These are phyloP conservation scores for Xylocampa areola DNA, from an alignment of 2,888 invertebrate genomes.

Conservation along the genomic window DNA sequence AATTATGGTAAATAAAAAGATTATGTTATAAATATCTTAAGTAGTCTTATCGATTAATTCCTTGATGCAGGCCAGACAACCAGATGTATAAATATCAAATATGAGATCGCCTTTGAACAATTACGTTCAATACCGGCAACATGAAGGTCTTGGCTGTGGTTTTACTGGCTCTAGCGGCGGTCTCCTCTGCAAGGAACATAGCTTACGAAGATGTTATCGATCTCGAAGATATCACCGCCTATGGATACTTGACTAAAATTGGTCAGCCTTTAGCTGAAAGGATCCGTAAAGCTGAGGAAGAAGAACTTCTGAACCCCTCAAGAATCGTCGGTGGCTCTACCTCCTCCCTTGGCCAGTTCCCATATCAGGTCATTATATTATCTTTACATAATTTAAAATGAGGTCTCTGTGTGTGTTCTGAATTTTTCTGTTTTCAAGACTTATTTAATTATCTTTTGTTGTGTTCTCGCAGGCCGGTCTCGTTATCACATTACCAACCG, in stretches of 20 bases:
- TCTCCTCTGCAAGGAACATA: slow-evolving; percentile 23
- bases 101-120: no score
- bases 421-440: no score
- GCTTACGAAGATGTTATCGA: slow-evolving; percentile 38
- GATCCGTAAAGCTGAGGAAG: slow-evolving; percentile 52
- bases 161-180: slow-evolving; percentile 30
- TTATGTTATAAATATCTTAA: no score
- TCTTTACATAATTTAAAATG: no score
- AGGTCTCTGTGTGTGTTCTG: no score
- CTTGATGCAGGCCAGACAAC: no score
- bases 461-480: slow-evolving; percentile 49
- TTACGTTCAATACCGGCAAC: slow-evolving; percentile 9
- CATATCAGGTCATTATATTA: slow-evolving; percentile 53
- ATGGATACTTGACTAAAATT: slow-evolving; percentile 53
- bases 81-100: no score
- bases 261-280: slow-evolving; percentile 56
- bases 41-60: no score
- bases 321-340: slow-evolving; percentile 59
- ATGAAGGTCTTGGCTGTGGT: slow-evolving; percentile 41
- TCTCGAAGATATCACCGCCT: slow-evolving; percentile 51
- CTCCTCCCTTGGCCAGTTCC: slow-evolving; percentile 50
- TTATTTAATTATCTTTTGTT: no score
- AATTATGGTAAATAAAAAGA: no score
- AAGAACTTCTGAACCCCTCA: slow-evolving; percentile 23
- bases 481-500: slow-evolving; percentile 21